Evolutionary conservation across 2,888 invertebrate genomes (phyloP).

Genomic region (Tiphia femorata): DNA sequence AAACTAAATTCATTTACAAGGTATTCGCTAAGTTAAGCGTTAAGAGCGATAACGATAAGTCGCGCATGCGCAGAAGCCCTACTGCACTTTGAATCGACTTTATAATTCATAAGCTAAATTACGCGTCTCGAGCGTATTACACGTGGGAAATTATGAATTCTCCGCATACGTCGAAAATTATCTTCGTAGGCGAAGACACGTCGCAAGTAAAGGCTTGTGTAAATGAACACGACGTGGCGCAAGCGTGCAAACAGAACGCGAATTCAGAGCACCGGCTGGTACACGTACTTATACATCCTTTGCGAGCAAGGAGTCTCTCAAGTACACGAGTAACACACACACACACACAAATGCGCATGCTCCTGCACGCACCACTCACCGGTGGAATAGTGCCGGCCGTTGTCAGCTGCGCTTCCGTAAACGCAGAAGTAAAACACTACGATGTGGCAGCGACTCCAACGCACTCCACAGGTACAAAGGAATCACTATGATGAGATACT

Average conservation of each 20-base stretch:
- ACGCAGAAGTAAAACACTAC: background rate
- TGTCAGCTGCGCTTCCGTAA: slow-evolving; percentile 20
- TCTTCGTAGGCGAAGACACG: too few relatives aligned
- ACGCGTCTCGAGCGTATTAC: too few relatives aligned
- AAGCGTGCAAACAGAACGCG: background rate
- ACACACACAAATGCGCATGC: background rate
- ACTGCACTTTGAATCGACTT: too few relatives aligned
- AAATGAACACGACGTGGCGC: background rate
- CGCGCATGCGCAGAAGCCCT: too few relatives aligned
- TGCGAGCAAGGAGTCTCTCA: background rate
- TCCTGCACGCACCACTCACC: background rate
- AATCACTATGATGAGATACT: background rate
- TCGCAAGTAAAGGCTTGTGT: background rate
- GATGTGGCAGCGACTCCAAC: slow-evolving; percentile 5
- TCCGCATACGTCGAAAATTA: too few relatives aligned
- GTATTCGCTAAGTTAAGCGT: too few relatives aligned
- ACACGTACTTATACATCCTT: too few relatives aligned
- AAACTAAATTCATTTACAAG: too few relatives aligned
- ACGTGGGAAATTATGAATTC: too few relatives aligned
- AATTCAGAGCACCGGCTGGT: background rate
- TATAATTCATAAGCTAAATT: too few relatives aligned
- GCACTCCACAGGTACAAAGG: background rate
- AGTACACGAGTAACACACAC: background rate
- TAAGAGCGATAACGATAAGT: too few relatives aligned
- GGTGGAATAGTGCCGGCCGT: slow-evolving; percentile 15